These are phyloP conservation scores for Sebastes hubbsi DNA, from an alignment of 2,797 vertebrate genomes.

Conservation along the genomic window DNA sequence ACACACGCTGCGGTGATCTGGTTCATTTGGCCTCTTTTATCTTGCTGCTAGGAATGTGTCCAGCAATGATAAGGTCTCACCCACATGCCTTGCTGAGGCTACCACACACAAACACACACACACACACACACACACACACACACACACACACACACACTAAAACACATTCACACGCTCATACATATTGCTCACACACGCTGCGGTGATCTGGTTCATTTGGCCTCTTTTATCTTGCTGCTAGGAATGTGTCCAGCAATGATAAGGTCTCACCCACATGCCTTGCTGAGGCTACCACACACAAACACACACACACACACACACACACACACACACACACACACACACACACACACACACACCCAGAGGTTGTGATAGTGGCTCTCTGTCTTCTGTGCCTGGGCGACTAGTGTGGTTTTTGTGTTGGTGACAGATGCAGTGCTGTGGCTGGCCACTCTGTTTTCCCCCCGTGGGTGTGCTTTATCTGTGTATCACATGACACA, in stretches of 20 bases:
- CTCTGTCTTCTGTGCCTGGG: slow-evolving; percentile 50
- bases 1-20: slow-evolving; percentile 58
- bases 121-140: too few relatives aligned
- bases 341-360: slow-evolving; percentile 2
- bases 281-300: slow-evolving; percentile 16
- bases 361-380: slow-evolving; percentile 42
- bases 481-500: slow-evolving; percentile 53
- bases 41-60: slow-evolving; percentile 77
- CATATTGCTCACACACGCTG: slow-evolving; percentile 39
- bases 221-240: slow-evolving; percentile 79
- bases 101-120: too few relatives aligned
- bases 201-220: slow-evolving; percentile 75
- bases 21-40: slow-evolving; percentile 80
- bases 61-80: slow-evolving; percentile 75
- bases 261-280: slow-evolving; percentile 60
- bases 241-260: slow-evolving; percentile 79
- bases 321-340: background rate
- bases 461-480: slow-evolving; percentile 31
- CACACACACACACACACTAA: background rate
- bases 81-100: slow-evolving; percentile 7
- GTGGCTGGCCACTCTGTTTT: slow-evolving; percentile 52
- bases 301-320: background rate
- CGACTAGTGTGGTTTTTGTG: slow-evolving; percentile 64
- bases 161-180: background rate
- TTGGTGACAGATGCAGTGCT: slow-evolving; percentile 65